These are phyloP conservation scores for Ivindomyrus marchei DNA, from an alignment of 2,113 vertebrate species.

Conservation along the genomic window DNA sequence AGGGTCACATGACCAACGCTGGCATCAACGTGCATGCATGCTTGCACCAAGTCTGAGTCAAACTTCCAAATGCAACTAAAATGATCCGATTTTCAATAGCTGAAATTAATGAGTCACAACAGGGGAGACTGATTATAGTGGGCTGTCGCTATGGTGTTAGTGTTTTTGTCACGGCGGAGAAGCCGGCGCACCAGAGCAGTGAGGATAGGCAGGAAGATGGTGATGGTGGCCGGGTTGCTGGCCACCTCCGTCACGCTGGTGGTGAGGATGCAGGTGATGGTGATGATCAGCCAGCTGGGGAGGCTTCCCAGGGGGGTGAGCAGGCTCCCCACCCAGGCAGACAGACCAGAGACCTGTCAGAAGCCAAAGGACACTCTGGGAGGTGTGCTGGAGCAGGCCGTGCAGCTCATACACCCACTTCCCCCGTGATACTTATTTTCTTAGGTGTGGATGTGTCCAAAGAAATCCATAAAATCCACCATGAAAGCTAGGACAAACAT, in stretches of 20 bases:
- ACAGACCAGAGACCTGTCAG: slow-evolving; percentile 73
- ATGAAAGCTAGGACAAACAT: neutral
- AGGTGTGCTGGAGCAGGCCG: neutral
- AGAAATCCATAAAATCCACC: neutral
- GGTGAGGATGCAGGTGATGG: slow-evolving; percentile 76
- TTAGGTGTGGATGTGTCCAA: neutral
- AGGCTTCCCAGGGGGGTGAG: slow-evolving; percentile 74
- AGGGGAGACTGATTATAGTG: neutral
- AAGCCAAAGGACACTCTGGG: neutral
- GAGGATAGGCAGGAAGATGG: slow-evolving; percentile 82
- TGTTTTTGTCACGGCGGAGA: neutral
- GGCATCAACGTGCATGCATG: neutral
- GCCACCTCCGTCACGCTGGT: slow-evolving; percentile 84
- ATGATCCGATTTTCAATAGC: neutral
- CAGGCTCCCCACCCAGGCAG: slow-evolving; percentile 74
- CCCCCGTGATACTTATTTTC: neutral
- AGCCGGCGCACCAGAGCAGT: slow-evolving; percentile 73
- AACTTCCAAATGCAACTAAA: neutral
- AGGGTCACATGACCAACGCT: slow-evolving; percentile 5
- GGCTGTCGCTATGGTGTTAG: neutral
- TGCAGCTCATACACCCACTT: neutral
- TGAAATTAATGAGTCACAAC: neutral
- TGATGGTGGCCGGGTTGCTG: slow-evolving; percentile 87
- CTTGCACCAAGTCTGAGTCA: neutral
- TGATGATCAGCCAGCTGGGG: slow-evolving; percentile 64